A percentile compares a stretch with the other conserved stretches of the same genome.
Evolutionary conservation across 2,888 invertebrate species (phyloP).

Genomic region (Leucophora obtusa): DNA sequence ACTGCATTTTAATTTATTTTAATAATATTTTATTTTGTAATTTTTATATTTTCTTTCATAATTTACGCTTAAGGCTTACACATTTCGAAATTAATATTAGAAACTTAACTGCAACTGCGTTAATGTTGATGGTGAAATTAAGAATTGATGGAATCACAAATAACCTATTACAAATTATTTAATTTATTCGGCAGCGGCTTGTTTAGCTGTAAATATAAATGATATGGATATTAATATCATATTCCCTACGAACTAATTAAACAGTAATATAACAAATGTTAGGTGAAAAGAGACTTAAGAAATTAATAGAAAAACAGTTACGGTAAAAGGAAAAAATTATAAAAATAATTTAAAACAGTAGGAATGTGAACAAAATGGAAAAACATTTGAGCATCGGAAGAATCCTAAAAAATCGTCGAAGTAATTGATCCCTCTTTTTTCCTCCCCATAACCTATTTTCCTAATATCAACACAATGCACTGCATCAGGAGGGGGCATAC

Average conservation of each 20-base stretch:
- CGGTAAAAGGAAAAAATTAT: too few species aligned
- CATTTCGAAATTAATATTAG: constrained; percentile 62
- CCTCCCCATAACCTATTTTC: too few species aligned
- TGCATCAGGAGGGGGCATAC: too few species aligned
- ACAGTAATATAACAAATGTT: constrained; percentile 4
- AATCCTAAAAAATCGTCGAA: too few species aligned
- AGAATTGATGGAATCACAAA: constrained; percentile 63
- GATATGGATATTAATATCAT: constrained; percentile 4
- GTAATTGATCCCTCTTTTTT: too few species aligned
- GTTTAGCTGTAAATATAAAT: constrained; percentile 58
- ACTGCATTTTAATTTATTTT: constrained; percentile 50
- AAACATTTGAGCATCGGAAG: too few species aligned
- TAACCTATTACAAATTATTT: constrained; percentile 17
- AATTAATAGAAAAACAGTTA: too few species aligned
- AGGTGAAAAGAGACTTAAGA: background rate
- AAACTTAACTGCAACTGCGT: constrained; percentile 36
- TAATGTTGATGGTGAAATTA: constrained; percentile 39
- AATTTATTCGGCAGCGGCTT: constrained; percentile 57
- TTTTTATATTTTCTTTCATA: too few species aligned
- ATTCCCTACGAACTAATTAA: too few species aligned
- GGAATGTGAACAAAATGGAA: too few species aligned
- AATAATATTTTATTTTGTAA: constrained; percentile 48
- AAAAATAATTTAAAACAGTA: too few species aligned
- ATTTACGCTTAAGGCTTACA: constrained; percentile 66
- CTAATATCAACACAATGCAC: too few species aligned